A percentile compares a stretch with the other conserved stretches of the same genome.
Evolutionary conservation across 1,140 invertebrate genomes (phyloP).

Genomic region (Drosophila pandora): DNA sequence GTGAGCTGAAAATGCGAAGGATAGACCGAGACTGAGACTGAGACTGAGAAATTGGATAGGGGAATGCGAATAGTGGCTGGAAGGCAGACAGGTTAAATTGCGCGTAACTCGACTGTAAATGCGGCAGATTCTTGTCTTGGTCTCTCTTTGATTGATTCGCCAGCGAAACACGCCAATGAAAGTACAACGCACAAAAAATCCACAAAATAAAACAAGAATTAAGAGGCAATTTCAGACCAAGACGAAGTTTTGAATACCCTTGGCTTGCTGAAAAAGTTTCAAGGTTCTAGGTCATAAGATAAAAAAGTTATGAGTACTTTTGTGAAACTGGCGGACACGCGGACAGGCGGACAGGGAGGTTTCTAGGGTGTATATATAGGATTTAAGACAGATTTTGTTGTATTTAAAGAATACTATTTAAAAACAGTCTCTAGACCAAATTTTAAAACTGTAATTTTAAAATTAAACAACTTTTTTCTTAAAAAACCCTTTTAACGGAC

Average conservation of each 20-base stretch:
- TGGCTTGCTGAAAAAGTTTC: background rate
- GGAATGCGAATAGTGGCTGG: constrained; percentile 4
- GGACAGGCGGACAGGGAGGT: too few relatives aligned
- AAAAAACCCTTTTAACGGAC: too few relatives aligned
- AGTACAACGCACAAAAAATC: background rate
- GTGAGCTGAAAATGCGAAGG: constrained; percentile 36
- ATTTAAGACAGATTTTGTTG: too few relatives aligned
- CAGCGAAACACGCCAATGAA: constrained; percentile 22
- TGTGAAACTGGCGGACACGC: background rate
- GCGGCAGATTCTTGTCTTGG: constrained; percentile 36
- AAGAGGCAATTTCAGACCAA: background rate
- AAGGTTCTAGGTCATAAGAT: background rate
- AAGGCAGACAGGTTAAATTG: constrained; percentile 75
- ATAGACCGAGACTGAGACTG: background rate
- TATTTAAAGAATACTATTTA: too few relatives aligned
- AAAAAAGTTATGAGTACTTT: background rate
- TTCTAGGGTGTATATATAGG: too few relatives aligned
- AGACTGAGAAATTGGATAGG: constrained; percentile 3
- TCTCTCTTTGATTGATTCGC: constrained; percentile 68
- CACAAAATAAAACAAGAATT: background rate
- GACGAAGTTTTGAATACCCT: background rate
- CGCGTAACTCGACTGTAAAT: constrained; percentile 61
- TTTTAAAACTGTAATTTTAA: too few relatives aligned
- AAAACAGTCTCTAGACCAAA: too few relatives aligned
- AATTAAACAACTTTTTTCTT: too few relatives aligned